Base-by-base conservation (phyloP, 2,113 vertebrate species). In the Martes martes region DNA sequence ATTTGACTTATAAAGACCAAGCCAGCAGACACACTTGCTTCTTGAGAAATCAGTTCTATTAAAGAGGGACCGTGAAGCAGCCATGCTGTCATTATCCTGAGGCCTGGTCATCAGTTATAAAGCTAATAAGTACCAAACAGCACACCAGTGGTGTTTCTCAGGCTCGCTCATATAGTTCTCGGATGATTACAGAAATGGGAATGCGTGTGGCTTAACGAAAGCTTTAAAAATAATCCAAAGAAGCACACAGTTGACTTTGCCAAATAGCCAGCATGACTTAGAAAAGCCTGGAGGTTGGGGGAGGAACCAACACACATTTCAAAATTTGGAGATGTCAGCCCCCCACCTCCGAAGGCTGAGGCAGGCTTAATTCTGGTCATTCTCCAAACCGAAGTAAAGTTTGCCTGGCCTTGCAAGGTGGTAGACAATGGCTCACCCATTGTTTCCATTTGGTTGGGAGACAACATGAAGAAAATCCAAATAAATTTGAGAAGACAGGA, bases 11-110 rank as follows among this genome's bases (percentile, higher is more conserved):
- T 0, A 42, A 81, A 95, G 76, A 93, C 61, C 71, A 78, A 96
- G 83, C 88, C 59, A 95, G 74, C 90, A 94, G 98, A 96, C 97
- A 98, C 97, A 23, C 93, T 79, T 61, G 47, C 36, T 90, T 69
- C 67, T 93, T 36, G 65, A 95, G 94, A 95, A 79, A 93, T 69
- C 95, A 69, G 89, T 69, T 42, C 5, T 79, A 80, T 55, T 96
- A 91, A 87, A 63, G 10, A 90, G 63, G 1, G 6, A 89, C 98
- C 97, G 96, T 93, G 67, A 52, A 78, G 47, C 81, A 98, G 82
- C 61, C 97, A 98, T 97, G 98, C 98, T 98, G 98, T 98, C 98
- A 97, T 98, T 97, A 57, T 63, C 94, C 91, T 16, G 8, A 96
- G 98, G 97, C 96, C 65, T 91, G 98, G 96, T 97, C 97, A 96